Evolutionary conservation across 2,888 invertebrate species (phyloP).

Genomic region (Xestoiulus laeticollis): DNA sequence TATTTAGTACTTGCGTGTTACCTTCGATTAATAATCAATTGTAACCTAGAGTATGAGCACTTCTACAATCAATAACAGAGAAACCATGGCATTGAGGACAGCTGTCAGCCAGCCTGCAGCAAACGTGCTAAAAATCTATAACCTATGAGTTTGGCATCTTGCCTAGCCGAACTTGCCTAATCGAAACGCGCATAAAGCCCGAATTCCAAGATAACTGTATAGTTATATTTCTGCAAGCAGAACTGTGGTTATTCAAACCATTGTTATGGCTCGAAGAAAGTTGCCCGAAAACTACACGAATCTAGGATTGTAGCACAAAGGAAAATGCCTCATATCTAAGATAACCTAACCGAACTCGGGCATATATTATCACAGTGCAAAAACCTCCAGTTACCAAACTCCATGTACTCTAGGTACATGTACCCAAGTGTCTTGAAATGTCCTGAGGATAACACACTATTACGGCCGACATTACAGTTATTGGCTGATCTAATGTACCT

Average conservation of each 20-base stretch:
- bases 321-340: too few relatives aligned
- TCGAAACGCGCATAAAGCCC: neutral
- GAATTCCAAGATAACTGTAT: neutral
- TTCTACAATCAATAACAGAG: neutral
- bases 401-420: too few relatives aligned
- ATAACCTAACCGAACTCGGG: too few relatives aligned
- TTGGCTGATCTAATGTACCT: too few relatives aligned
- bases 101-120: neutral
- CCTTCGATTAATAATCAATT: neutral
- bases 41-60: neutral
- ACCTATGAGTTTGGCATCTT: neutral
- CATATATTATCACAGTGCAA: neutral
- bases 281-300: too few relatives aligned
- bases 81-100: conserved; percentile 30
- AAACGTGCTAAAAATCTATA: neutral
- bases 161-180: neutral
- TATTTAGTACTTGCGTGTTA: neutral
- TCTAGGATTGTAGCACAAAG: too few relatives aligned
- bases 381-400: neutral
- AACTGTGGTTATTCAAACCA: too few relatives aligned
- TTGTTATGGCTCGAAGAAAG: too few relatives aligned
- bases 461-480: too few relatives aligned
- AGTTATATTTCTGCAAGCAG: too few relatives aligned
- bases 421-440: too few relatives aligned
- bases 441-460: too few relatives aligned